Evolutionary conservation across 2,888 invertebrate species (phyloP).

Genomic region (Coleophora deauratella): DNA sequence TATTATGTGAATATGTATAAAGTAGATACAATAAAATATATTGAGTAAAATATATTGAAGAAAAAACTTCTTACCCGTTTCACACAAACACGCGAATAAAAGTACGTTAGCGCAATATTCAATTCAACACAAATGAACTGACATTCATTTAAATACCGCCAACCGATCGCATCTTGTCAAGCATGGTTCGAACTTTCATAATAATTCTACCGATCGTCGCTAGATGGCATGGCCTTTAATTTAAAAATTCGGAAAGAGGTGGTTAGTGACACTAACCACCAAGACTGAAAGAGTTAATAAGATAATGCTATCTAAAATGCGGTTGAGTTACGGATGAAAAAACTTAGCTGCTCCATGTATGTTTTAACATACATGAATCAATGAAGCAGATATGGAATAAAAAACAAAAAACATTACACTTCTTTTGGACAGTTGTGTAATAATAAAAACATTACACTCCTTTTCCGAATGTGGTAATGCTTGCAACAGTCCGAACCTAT

Average conservation of each 20-base stretch:
- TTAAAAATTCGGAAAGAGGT: background rate
- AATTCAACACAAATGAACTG: constrained; percentile 4
- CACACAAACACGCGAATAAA: background rate
- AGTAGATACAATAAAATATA: constrained; percentile 2
- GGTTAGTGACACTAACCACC: constrained; percentile 2
- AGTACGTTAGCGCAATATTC: constrained; percentile 3
- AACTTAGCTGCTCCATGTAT: no score
- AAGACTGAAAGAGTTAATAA: constrained; percentile 7
- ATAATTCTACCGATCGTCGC: constrained; percentile 2
- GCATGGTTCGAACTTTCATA: constrained; percentile 3
- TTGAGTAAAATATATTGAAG: constrained; percentile 4
- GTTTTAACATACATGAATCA: no score
- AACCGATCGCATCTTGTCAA: constrained; percentile 1
- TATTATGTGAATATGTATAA: background rate
- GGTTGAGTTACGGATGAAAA: no score
- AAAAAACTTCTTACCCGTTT: constrained; percentile 6
- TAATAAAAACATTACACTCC: no score
- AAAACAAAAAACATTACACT: no score
- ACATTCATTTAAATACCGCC: constrained; percentile 3
- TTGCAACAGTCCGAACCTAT: no score
- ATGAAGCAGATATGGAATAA: no score
- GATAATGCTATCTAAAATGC: no score
- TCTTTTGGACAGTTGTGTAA: no score
- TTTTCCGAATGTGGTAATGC: no score
- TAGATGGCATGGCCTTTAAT: constrained; percentile 6